Conservation (phyloP, 2,797 vertebrate genomes). For the Coluber constrictor region DNA sequence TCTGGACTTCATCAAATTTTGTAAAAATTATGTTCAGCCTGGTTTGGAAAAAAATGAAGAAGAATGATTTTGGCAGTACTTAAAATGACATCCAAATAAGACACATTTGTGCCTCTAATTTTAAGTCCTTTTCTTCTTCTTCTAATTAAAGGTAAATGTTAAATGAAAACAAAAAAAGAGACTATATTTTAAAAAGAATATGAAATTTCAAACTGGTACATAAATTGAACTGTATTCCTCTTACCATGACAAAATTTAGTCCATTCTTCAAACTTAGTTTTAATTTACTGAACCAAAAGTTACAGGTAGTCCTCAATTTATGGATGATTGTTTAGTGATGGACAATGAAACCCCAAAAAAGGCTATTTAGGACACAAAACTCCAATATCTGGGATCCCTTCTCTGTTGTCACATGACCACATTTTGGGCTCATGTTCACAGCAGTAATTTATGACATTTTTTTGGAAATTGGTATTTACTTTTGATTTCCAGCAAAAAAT, state of each 20-base stretch:
- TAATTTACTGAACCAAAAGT: neutral
- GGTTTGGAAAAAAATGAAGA: constrained; percentile 41
- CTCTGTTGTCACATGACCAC: neutral
- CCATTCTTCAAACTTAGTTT: neutral
- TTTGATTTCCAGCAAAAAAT: neutral
- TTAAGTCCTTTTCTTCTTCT: neutral
- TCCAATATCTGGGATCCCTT: neutral
- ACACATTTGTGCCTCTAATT: neutral
- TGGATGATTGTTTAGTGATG: neutral
- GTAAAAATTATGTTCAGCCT: constrained; percentile 99
- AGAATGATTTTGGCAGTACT: constrained; percentile 21
- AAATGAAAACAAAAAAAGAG: neutral
- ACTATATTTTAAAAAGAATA: neutral
- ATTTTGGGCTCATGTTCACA: neutral
- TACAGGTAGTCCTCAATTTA: neutral
- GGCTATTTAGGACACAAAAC: neutral
- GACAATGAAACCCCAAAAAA: neutral
- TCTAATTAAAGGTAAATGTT: neutral
- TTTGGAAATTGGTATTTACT: neutral
- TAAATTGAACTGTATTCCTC: neutral
- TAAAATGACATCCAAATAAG: neutral
- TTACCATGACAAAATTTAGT: neutral
- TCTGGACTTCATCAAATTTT: constrained; percentile 97
- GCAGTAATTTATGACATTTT: neutral
- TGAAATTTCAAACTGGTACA: neutral